These are phyloP conservation scores for Xenopus borealis DNA, from an alignment of 2,113 vertebrate species.

Conservation along the genomic window DNA sequence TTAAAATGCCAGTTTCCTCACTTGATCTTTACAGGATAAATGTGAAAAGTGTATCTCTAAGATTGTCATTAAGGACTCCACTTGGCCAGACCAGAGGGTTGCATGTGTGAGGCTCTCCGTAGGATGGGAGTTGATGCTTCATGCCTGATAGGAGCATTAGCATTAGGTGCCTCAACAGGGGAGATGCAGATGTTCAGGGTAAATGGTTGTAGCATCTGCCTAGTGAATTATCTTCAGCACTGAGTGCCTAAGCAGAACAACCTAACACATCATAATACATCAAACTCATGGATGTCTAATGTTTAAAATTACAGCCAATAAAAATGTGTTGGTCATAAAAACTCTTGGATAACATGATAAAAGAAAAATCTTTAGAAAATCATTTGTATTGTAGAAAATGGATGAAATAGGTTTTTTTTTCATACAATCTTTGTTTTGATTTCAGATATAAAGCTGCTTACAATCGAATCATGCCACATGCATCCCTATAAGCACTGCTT, in stretches of 20 bases:
- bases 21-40: constrained; percentile 15
- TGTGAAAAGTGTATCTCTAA: constrained; percentile 30
- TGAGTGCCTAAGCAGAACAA: not conserved
- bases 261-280: not conserved
- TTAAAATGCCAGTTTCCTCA: constrained; percentile 10
- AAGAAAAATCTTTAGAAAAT: too few relatives aligned
- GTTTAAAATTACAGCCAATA: not conserved
- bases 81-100: constrained; percentile 19
- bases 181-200: constrained; percentile 15
- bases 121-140: constrained; percentile 5
- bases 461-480: too few relatives aligned
- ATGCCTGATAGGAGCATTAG: constrained; percentile 8
- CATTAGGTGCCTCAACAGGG: constrained; percentile 17
- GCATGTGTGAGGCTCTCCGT: constrained; percentile 8
- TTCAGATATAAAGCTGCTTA: too few relatives aligned
- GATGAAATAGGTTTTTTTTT: too few relatives aligned
- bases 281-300: not conserved
- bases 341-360: too few relatives aligned
- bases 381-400: too few relatives aligned
- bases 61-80: constrained; percentile 11
- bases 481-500: too few relatives aligned
- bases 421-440: too few relatives aligned
- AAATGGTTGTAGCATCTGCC: constrained; percentile 16
- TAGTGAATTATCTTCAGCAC: constrained; percentile 5
- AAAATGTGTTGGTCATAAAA: not conserved